phyloP scores from a whole-genome alignment of 2,113 vertebrate genomes.

The Pterocles gutturalis region DNA sequence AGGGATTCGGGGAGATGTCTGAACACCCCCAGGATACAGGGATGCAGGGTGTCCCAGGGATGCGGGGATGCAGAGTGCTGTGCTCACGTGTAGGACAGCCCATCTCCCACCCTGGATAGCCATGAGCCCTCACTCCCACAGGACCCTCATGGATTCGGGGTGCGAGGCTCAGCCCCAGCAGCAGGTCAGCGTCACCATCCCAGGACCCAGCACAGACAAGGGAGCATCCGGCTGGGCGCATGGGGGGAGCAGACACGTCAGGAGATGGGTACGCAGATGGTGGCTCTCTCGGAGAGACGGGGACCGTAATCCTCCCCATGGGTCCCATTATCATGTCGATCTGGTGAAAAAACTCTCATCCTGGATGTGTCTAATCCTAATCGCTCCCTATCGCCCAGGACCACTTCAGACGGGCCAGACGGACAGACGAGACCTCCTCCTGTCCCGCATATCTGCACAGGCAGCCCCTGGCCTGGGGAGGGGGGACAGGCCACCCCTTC shows the following conservation, averaged over 20 bases:
- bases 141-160: accelerated
- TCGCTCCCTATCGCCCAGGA: conserved; percentile 21
- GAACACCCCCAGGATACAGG: not conserved
- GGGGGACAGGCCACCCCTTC: not conserved
- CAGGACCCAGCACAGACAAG: accelerated
- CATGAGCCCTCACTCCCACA: accelerated
- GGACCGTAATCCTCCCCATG: conserved; percentile 35
- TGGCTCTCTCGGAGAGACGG: not conserved
- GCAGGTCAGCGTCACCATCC: accelerated
- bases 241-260: not conserved
- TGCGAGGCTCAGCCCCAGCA: accelerated
- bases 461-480: not conserved
- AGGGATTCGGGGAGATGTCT: no score
- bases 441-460: conserved; percentile 45
- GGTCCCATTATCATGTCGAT: conserved; percentile 63
- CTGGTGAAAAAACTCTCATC: conserved; percentile 65
- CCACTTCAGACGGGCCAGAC: conserved; percentile 65
- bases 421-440: not conserved
- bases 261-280: conserved; percentile 55
- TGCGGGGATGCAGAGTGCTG: not conserved
- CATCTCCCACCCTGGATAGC: accelerated
- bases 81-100: not conserved
- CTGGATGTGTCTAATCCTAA: conserved; percentile 71
- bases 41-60: accelerated
- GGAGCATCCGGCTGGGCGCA: accelerated